Base-by-base conservation (phyloP, 2,888 invertebrate species). In the Tyria jacobaeae region DNA sequence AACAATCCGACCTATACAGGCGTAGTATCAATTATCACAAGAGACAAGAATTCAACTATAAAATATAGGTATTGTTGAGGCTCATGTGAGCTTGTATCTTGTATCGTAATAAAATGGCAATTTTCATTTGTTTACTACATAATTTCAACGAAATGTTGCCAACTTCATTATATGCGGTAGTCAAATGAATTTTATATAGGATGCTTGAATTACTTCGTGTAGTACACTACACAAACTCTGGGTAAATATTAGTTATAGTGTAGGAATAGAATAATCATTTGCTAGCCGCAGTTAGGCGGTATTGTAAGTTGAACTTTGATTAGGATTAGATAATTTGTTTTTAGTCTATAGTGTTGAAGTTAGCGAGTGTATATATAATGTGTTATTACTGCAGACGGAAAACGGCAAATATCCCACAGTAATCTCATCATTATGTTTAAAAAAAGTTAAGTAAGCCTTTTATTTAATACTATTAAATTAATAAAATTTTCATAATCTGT, bases 81-180 rank as follows among this genome's bases (percentile, higher is more conserved):
- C 9, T 9, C 15, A 49, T 57, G 63, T 59, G 65, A 65, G 41
- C 55, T 62, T n/a, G n/a, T n/a, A n/a, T n/a, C n/a, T 56, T 27
- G 39, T 58, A 63, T 72, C 59, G 54, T 57, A 64, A 62, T 68
- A 72, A 67, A 72, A 73, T 75, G 73, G 24, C 73, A 73, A 76
- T 76, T 76, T 35, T 58, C 60, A 73, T 72, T 68, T 48, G 31
- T 48, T 54, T 72, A 68, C 64, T 60, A 65, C 27, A 59, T 41
- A 44, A 61, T 50, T n/a, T 31, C 34, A 53, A 55, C 47, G 56
- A 48, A 48, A 47, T 59, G 59, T 59, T 60, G 39, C 3, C 62
- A 59, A 72, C 64, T 75, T 57, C 37, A 67, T 72, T 65, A 58
- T 54, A 54, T 63, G 17, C 61, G 68, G 64, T 39, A 39, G 14